These are phyloP conservation scores for Elysia crispata DNA, from an alignment of 2,888 invertebrate species.

Conservation along the genomic window DNA sequence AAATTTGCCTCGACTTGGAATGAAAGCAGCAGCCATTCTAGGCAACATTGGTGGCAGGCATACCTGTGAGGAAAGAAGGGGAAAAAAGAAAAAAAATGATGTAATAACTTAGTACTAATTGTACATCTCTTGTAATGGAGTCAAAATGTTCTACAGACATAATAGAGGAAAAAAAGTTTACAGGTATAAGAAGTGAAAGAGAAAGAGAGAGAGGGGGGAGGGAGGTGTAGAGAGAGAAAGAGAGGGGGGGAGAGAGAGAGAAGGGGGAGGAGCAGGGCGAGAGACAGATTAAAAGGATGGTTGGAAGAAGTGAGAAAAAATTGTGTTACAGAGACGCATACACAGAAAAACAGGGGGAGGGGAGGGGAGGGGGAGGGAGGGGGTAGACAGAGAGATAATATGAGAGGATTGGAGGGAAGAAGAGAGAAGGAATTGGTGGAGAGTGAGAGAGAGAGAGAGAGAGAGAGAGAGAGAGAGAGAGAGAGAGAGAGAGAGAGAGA, in stretches of 20 bases:
- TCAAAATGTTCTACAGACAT: too few relatives aligned
- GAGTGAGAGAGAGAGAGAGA: conserved; percentile 25
- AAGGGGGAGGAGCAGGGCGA: too few relatives aligned
- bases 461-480: conserved; percentile 28
- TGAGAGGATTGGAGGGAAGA: neutral
- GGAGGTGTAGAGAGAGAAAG: too few relatives aligned
- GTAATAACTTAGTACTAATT: too few relatives aligned
- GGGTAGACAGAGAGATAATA: neutral
- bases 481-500: conserved; percentile 21
- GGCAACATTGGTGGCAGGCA: neutral
- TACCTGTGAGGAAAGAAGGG: neutral
- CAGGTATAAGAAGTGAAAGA: neutral
- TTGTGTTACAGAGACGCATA: neutral
- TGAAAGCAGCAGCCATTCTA: neutral
- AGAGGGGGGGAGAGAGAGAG: too few relatives aligned
- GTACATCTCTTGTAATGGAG: too few relatives aligned
- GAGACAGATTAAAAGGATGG: neutral
- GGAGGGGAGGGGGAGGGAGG: conserved; percentile 5
- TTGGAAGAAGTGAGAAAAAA: too few relatives aligned
- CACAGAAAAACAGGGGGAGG: conserved; percentile 14
- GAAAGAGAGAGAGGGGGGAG: too few relatives aligned
- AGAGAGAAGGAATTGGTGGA: conserved; percentile 13
- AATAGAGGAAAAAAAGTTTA: too few relatives aligned
- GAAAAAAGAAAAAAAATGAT: neutral
- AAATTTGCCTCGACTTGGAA: too few relatives aligned